These are phyloP conservation scores for Patiria pectinifera DNA, from an alignment of 53 echinoderm and acorn worm genomes.

Conservation along the genomic window DNA sequence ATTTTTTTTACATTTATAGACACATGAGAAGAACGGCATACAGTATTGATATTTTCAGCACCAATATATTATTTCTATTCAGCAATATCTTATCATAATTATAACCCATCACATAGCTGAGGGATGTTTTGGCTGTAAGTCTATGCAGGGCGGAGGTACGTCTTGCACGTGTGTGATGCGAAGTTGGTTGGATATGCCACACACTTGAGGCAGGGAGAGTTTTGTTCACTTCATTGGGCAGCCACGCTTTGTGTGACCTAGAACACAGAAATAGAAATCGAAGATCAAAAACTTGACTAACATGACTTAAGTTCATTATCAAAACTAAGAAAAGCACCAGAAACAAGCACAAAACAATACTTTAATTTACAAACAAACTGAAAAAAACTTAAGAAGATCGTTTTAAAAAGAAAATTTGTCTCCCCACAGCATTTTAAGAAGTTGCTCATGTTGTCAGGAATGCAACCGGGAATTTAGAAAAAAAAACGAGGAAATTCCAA, in stretches of 20 bases:
- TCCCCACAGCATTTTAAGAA: too few relatives aligned
- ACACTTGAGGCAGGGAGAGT: neutral
- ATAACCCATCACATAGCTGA: neutral
- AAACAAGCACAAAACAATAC: too few relatives aligned
- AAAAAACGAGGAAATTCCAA: too few relatives aligned
- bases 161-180: neutral
- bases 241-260: conserved; percentile 88
- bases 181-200: neutral
- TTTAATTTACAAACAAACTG: too few relatives aligned
- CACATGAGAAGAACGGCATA: too few relatives aligned
- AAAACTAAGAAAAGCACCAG: neutral
- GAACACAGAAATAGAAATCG: neutral
- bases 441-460: too few relatives aligned
- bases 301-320: neutral
- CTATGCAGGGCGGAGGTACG: neutral
- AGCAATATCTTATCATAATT: neutral
- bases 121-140: neutral
- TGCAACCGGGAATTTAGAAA: too few relatives aligned
- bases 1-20: too few relatives aligned
- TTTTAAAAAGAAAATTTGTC: too few relatives aligned
- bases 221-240: conserved; percentile 61
- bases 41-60: too few relatives aligned
- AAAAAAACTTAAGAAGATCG: too few relatives aligned
- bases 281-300: neutral
- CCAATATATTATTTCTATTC: too few relatives aligned